These are phyloP conservation scores for Poeciliopsis presidionis DNA, from an alignment of 2,797 vertebrate species.

Conservation along the genomic window DNA sequence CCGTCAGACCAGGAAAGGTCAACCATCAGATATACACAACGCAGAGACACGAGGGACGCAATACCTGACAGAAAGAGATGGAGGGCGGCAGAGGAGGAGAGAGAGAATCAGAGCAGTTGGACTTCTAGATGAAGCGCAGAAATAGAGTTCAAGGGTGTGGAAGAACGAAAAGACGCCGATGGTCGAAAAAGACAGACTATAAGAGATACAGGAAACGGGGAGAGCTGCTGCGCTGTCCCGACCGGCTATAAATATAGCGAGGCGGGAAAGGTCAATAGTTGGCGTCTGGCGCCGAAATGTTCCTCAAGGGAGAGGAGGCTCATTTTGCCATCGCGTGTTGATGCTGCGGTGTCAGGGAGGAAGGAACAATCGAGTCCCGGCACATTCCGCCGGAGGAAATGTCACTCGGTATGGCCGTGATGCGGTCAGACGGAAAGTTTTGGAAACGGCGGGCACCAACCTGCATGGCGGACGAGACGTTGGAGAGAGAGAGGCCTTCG, in stretches of 20 bases:
- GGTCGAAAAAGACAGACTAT: constrained; percentile 65
- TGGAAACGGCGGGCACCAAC: constrained; percentile 74
- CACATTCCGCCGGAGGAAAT: constrained; percentile 49
- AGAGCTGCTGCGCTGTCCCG: constrained; percentile 48
- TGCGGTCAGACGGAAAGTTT: neutral
- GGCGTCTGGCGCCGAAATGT: constrained; percentile 63
- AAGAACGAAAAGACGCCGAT: constrained; percentile 47
- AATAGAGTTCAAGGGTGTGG: constrained; percentile 74
- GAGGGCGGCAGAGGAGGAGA: constrained; percentile 57
- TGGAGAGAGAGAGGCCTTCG: constrained; percentile 89
- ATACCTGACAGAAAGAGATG: constrained; percentile 71
- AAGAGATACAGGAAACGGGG: constrained; percentile 67
- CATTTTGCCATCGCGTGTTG: constrained; percentile 59
- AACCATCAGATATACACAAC: constrained; percentile 79
- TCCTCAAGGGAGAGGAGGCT: constrained; percentile 68
- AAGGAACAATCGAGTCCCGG: constrained; percentile 46
- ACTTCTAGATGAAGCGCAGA: constrained; percentile 62
- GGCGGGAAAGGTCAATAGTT: constrained; percentile 75
- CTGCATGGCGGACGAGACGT: constrained; percentile 82
- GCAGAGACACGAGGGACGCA: constrained; percentile 65
- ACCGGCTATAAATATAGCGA: constrained; percentile 74
- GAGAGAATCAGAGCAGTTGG: constrained; percentile 27
- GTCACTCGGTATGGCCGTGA: constrained; percentile 24
- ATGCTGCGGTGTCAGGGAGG: constrained; percentile 43
- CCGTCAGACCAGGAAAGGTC: constrained; percentile 81